Percentiles rank a stretch among this genome's conserved stretches.
Conservation (phyloP, 2,797 vertebrate genomes). For the Coranthus polyacanthus region DNA sequence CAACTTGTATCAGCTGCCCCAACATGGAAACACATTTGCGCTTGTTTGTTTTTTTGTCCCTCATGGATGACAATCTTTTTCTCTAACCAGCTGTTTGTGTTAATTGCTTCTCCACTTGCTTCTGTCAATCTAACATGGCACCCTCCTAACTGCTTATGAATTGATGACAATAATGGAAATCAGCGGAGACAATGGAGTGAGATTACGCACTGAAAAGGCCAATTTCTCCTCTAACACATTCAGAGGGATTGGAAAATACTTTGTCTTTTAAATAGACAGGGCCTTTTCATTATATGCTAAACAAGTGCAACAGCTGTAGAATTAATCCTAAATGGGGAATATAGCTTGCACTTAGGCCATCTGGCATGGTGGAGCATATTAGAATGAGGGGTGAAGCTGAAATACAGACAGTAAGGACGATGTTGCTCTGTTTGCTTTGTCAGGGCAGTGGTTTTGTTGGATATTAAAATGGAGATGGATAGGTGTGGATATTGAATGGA, state of each 20-base stretch:
- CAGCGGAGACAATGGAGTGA: constrained; percentile 68
- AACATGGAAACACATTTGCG: constrained; percentile 32
- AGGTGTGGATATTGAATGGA: constrained; percentile 51
- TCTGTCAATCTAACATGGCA: constrained; percentile 72
- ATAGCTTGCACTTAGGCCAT: constrained; percentile 77
- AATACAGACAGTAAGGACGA: constrained; percentile 43
- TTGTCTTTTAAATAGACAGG: constrained; percentile 53
- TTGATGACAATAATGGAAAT: constrained; percentile 77
- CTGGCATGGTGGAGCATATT: constrained; percentile 73
- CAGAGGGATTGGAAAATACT: constrained; percentile 43
- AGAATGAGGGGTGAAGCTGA: constrained; percentile 75
- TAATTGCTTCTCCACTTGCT: constrained; percentile 75
- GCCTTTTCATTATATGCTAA: constrained; percentile 77
- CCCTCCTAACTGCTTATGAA: constrained; percentile 70
- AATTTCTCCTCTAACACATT: constrained; percentile 56
- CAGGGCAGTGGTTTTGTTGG: constrained; percentile 32
- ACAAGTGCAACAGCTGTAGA: constrained; percentile 76
- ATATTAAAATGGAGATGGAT: constrained; percentile 6
- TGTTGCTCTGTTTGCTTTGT: constrained; percentile 39
- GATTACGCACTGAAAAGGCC: constrained; percentile 70
- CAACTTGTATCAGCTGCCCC: constrained; percentile 15
- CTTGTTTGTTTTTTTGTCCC: constrained; percentile 43
- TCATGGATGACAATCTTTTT: constrained; percentile 50
- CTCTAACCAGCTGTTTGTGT: constrained; percentile 76
- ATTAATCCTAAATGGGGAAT: constrained; percentile 80